Evolutionary conservation across 2,797 vertebrate species (phyloP).

Genomic region (Gorsachius magnificus): DNA sequence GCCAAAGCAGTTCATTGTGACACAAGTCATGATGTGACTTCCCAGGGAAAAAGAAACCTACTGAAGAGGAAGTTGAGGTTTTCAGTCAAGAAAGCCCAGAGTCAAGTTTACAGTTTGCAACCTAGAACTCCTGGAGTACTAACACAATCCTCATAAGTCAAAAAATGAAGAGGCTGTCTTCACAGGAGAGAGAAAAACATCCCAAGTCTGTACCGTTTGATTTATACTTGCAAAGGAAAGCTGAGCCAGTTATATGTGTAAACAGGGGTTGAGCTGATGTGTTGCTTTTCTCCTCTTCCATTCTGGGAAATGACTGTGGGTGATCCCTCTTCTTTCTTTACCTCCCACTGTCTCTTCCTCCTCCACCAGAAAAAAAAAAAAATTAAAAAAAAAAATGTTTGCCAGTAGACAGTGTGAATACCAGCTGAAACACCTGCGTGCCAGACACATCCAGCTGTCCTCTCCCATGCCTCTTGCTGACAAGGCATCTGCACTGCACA

Average conservation of each 20-base stretch:
- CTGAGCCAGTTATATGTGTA: slow-evolving; percentile 52
- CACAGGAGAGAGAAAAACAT: slow-evolving; percentile 74
- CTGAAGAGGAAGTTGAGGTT: neutral
- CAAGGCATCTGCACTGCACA: slow-evolving; percentile 54
- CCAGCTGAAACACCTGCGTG: slow-evolving; percentile 77
- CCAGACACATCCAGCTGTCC: slow-evolving; percentile 69
- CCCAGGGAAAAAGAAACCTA: neutral
- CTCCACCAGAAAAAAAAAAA: neutral
- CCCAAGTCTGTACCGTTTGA: slow-evolving; percentile 70
- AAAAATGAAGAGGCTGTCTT: slow-evolving; percentile 47
- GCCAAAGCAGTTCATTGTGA: neutral
- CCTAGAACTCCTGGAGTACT: neutral
- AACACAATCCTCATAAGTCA: slow-evolving; percentile 37
- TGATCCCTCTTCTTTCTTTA: slow-evolving; percentile 75
- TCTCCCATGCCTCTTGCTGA: slow-evolving; percentile 8
- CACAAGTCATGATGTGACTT: neutral
- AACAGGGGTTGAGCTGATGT: slow-evolving; percentile 69
- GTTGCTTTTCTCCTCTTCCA: slow-evolving; percentile 68
- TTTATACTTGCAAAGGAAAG: slow-evolving; percentile 73
- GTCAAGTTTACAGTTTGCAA: slow-evolving; percentile 32
- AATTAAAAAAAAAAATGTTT: slow-evolving; percentile 45
- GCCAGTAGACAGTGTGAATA: slow-evolving; percentile 67
- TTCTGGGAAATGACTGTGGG: slow-evolving; percentile 79
- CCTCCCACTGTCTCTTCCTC: slow-evolving; percentile 63
- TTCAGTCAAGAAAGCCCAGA: neutral